Conservation (phyloP, 1,140 invertebrate species). For the Leptoteleia sp. region DNA sequence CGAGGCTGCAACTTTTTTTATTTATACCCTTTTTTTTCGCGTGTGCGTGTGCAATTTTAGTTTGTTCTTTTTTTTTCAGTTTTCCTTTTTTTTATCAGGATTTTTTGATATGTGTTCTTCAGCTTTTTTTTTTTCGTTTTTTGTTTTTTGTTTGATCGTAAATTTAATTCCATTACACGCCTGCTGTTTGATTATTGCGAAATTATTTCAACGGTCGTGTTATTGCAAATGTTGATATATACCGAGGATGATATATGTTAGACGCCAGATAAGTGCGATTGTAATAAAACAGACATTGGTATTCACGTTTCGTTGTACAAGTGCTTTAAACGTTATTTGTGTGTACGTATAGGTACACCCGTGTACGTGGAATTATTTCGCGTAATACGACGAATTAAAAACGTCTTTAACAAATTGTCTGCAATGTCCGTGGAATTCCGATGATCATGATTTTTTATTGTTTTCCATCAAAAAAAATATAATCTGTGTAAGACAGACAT, state of each 20-base stretch:
- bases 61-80: no score
- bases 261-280: slow-evolving; percentile 41
- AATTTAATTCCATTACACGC: no score
- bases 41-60: no score
- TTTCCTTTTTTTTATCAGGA: no score
- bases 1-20: no score
- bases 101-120: no score
- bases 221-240: slow-evolving; percentile 17
- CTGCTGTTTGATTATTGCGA: slow-evolving; percentile 38
- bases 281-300: slow-evolving; percentile 45
- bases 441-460: no score
- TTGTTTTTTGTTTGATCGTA: neutral
- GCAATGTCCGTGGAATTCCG: slow-evolving; percentile 8
- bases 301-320: slow-evolving; percentile 45
- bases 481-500: no score
- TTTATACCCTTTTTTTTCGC: no score
- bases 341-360: slow-evolving; percentile 9
- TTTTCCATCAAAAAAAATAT: no score
- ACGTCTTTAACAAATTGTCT: slow-evolving; percentile 15
- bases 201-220: slow-evolving; percentile 23
- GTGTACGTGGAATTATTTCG: slow-evolving; percentile 27
- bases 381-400: slow-evolving; percentile 10
- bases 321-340: slow-evolving; percentile 31
- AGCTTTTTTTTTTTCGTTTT: no score
- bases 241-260: slow-evolving; percentile 25